Conservation (phyloP, 2,888 invertebrate genomes). For the Eilema depressum region DNA sequence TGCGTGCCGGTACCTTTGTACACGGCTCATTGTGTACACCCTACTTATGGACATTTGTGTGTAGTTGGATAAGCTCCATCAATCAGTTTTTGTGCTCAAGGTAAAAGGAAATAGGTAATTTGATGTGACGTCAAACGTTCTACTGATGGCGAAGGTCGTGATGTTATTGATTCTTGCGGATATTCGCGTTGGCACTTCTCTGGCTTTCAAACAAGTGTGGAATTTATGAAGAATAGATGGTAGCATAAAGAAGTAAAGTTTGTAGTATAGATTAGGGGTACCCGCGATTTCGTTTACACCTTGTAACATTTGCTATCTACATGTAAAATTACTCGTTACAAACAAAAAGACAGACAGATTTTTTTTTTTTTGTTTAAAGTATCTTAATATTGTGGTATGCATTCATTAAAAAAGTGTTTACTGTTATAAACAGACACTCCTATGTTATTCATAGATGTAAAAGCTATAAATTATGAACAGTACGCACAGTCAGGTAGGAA, state of each 20-base stretch:
- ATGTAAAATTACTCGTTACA: too few relatives aligned
- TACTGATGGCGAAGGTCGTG: not conserved
- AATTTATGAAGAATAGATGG: not conserved
- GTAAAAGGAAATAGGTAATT: conserved; percentile 17
- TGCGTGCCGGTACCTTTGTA: conserved; percentile 35
- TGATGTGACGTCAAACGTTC: not conserved
- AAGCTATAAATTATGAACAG: too few relatives aligned
- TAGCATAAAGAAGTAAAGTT: not conserved
- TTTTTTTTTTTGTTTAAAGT: too few relatives aligned
- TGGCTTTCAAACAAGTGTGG: not conserved
- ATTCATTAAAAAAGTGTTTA: too few relatives aligned
- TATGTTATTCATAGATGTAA: too few relatives aligned
- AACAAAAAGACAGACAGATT: too few relatives aligned
- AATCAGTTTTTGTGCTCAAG: conserved; percentile 16
- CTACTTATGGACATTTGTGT: conserved; percentile 1
- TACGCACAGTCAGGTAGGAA: too few relatives aligned
- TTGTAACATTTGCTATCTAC: too few relatives aligned
- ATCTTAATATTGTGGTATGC: too few relatives aligned
- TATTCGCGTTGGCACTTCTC: not conserved
- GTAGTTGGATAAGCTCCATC: conserved; percentile 11
- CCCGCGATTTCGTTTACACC: too few relatives aligned
- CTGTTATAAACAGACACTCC: too few relatives aligned
- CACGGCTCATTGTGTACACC: conserved; percentile 1
- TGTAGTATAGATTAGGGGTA: too few relatives aligned
- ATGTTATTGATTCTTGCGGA: not conserved